These are phyloP conservation scores for Lacanobia oleracea DNA, from an alignment of 2,888 invertebrate genomes.

Conservation along the genomic window DNA sequence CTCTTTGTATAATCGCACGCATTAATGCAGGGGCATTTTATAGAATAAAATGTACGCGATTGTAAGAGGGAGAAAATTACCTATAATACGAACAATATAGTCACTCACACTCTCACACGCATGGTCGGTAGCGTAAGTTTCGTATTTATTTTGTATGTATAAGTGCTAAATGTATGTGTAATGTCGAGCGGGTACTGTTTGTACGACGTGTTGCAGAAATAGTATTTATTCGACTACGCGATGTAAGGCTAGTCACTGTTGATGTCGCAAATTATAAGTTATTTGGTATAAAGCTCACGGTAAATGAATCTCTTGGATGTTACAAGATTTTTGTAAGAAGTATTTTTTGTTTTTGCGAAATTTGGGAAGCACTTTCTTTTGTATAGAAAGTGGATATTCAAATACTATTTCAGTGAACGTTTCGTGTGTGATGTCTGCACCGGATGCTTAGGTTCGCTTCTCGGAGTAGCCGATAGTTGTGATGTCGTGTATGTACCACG, in stretches of 20 bases:
- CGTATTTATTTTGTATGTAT: conserved; percentile 81
- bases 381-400: neutral
- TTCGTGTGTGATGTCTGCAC: conserved; percentile 60
- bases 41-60: no score
- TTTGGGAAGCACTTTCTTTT: neutral
- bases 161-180: conserved; percentile 81
- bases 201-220: conserved; percentile 60
- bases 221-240: conserved; percentile 55
- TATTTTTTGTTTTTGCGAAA: no score
- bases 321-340: neutral
- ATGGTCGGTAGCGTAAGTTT: conserved; percentile 72
- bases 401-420: conserved; percentile 62
- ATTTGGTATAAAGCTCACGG: conserved; percentile 9
- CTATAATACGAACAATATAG: conserved; percentile 32
- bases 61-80: no score
- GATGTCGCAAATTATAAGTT: neutral
- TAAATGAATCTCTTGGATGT: conserved; percentile 18
- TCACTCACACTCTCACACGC: conserved; percentile 47
- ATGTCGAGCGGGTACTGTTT: conserved; percentile 59
- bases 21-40: no score
- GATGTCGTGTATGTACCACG: conserved; percentile 53
- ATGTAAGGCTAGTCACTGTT: conserved; percentile 41
- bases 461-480: conserved; percentile 56
- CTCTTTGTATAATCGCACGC: no score
- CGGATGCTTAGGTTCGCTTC: conserved; percentile 61